Conservation (phyloP, 2,797 vertebrate species). For the Micropoecilia bifurca region DNA sequence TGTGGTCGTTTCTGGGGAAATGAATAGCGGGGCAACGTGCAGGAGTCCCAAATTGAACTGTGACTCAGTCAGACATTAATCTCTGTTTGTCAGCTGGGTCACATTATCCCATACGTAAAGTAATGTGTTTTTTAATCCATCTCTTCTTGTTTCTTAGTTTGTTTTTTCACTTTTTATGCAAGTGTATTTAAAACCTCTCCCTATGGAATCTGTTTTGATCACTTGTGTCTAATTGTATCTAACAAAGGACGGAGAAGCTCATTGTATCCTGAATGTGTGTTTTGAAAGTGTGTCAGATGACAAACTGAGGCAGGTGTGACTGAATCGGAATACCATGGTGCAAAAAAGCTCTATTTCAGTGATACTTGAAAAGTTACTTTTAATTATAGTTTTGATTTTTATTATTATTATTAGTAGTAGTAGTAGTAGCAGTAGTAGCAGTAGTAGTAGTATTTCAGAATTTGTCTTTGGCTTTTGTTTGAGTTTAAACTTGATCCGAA, state of each 20-base stretch:
- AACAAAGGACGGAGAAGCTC: background rate
- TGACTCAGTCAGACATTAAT: slow-evolving; percentile 47
- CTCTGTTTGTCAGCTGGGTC: slow-evolving; percentile 28
- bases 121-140: background rate
- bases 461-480: too few species aligned
- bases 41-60: slow-evolving; percentile 6
- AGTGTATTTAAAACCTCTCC: background rate
- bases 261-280: background rate
- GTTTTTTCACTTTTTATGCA: background rate
- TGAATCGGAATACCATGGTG: background rate
- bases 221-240: background rate
- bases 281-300: background rate
- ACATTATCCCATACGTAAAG: background rate
- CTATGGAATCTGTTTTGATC: background rate
- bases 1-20: slow-evolving; percentile 75
- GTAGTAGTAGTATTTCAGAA: too few species aligned
- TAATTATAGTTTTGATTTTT: background rate
- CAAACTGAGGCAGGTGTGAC: background rate
- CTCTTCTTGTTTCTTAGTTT: background rate
- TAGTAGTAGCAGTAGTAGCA: too few species aligned
- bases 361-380: background rate
- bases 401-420: too few species aligned
- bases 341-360: background rate
- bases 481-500: too few species aligned
- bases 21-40: slow-evolving; percentile 54